phyloP scores from a whole-genome alignment of 2,797 vertebrate species.

The Myripristis murdjan region DNA sequence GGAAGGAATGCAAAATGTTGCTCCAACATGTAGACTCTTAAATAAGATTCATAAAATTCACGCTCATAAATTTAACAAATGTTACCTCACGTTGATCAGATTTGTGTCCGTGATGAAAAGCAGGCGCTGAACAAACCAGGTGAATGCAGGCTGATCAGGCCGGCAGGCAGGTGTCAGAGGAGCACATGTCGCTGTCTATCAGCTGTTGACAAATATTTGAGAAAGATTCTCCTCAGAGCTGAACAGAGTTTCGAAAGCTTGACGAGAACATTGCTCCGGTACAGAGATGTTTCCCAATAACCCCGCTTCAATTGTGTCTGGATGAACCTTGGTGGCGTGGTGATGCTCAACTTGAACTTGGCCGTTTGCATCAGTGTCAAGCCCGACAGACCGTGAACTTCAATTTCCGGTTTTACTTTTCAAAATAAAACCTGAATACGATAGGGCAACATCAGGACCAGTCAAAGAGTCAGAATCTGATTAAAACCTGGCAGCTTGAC shows the following conservation, averaged over 20 bases:
- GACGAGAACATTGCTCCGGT: conserved; percentile 15
- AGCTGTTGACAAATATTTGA: background rate
- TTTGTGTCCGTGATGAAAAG: background rate
- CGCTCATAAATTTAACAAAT: background rate
- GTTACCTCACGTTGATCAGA: background rate
- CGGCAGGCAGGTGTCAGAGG: background rate
- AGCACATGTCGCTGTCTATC: background rate
- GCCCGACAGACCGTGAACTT: too few relatives aligned
- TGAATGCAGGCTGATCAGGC: too few relatives aligned
- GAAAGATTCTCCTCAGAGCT: background rate
- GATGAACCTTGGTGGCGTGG: background rate
- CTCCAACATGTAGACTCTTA: too few relatives aligned
- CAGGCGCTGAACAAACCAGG: background rate
- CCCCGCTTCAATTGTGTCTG: background rate
- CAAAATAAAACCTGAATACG: too few relatives aligned
- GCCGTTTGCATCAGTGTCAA: too few relatives aligned
- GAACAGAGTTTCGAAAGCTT: conserved; percentile 31
- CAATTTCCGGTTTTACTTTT: too few relatives aligned
- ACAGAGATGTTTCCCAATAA: conserved; percentile 11
- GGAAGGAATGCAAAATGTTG: too few relatives aligned
- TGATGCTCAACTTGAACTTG: conserved; percentile 21
- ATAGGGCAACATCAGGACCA: too few relatives aligned
- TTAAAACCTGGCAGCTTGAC: too few relatives aligned
- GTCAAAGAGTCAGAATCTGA: too few relatives aligned
- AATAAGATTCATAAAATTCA: too few relatives aligned